Base-by-base conservation (phyloP, 2,888 invertebrate species). In the Acronicta aceris region DNA sequence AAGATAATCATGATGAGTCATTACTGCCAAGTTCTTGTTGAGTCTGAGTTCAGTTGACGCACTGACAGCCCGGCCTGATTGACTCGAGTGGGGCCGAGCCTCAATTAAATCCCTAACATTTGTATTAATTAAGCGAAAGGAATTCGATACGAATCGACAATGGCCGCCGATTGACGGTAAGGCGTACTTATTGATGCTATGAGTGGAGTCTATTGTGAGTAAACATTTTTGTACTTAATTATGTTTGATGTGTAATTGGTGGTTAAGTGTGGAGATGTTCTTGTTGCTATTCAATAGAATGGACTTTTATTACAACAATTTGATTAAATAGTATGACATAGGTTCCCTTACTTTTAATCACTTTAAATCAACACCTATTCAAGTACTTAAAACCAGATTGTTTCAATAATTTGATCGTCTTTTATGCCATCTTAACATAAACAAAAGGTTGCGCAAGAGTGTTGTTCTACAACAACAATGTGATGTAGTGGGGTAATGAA, bases 101-200 rank as follows among this genome's bases (percentile, higher is more conserved):
- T 74, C 81, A 81, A 83, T 83, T 81, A 83, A 82, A 82, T 81
- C 81, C 78, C 79, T 74, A 78, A 78, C 78, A 78, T 78, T 78
- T 81, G 76, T 78, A 81, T 84, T 85, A 84, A 84, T 84, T 83
- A 83, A 74, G 78, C 72, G 70, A 71, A 61, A 68, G 85, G 77
- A 83, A 84, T 82, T 82, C 65, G 81, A 83, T 84, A 81, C 74
- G 76, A 68, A 71, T 74, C 78, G 68, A 79, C 77, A 79, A 77
- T 65, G 59, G 66, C 56, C 60, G 65, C 60, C 58, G 59, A 53
- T 51, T 49, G 76, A 59, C 49, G 75, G 52, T 13, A 46, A 54
- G 51, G 57, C 62, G 47, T 65, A 50, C 74, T 78, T 65, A 69
- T 68, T 65, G 77, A 67, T 41, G 71, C 65, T 63, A 63, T 72